Base-by-base conservation (phyloP, 2,888 invertebrate genomes). In the Eueremaeus valkanovi region DNA sequence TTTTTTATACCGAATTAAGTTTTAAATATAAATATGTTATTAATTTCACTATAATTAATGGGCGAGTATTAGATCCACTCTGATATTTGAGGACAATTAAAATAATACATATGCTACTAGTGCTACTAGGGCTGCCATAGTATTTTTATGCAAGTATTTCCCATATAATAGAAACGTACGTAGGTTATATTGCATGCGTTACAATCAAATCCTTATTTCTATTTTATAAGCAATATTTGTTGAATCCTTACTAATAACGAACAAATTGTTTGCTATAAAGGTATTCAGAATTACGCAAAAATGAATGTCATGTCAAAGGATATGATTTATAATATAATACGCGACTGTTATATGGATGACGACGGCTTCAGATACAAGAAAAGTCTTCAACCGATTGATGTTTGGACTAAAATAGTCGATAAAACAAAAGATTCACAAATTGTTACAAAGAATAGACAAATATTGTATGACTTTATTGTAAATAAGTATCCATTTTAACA, bases 351-450 rank as follows among this genome's bases (percentile, higher is more conserved):
- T 49, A 49, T 49, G 49, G 16, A 49, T 49, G 49, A 49, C 49
- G 49, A 49, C 49, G 49, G 49, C 49, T 49, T 49, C 49, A 49
- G 49, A 49, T 49, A 49, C 21, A 49, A 49, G 21, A 49, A 49
- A 49, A n/a, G 49, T 49, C 8, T n/a, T n/a, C n/a, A n/a, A n/a
- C n/a, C n/a, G n/a, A n/a, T n/a, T 8, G 49, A 11, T n/a, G 16
- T 49, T 49, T 36, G 36, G 49, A 49, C 49, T 18, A 49, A 49
- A 49, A 49, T 49, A 18, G 21, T n/a, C 18, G 9, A 8, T 11
- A 11, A 11, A 42, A 11, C 13, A 13, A 49, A 6, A 18, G 49
- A n/a, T 49, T 49, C 18, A n/a, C 49, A 36, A 36, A 36, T 36
- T 11, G 11, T 8, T 36, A 36, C 36, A 36, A 36, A 11, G 11